Conservation (phyloP, 37 sponge, comb jelly and placozoan genomes). For the Cliona cf. orientalis region DNA sequence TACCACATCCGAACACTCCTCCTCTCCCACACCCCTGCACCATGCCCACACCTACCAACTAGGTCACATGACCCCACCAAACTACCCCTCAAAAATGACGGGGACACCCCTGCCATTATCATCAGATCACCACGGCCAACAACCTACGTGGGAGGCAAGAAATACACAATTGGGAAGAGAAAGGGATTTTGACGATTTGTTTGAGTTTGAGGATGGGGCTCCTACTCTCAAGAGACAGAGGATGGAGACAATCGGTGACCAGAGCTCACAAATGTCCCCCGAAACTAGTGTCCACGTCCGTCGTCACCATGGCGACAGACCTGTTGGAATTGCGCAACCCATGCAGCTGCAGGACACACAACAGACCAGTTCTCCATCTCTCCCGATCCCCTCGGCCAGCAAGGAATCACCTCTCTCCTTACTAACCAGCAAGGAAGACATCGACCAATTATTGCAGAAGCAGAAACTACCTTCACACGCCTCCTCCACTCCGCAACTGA, state of each 20-base stretch:
- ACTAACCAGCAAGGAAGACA: no score
- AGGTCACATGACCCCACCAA: neutral
- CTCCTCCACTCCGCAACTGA: no score
- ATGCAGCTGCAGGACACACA: neutral
- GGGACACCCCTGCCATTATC: neutral
- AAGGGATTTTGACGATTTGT: no score
- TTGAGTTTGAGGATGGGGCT: no score
- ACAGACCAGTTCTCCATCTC: no score
- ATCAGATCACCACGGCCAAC: neutral
- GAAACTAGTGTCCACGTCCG: neutral
- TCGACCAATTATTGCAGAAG: no score
- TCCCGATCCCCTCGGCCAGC: no score
- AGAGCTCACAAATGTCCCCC: neutral
- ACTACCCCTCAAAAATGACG: no score
- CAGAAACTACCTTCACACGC: no score
- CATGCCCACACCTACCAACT: neutral
- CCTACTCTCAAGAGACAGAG: neutral
- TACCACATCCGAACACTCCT: slow-evolving; percentile 28
- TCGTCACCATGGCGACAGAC: no score
- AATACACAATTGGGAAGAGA: slow-evolving; percentile 7
- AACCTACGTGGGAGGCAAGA: neutral
- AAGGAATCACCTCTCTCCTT: no score
- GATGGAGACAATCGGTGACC: no score
- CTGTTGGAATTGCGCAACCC: slow-evolving; percentile 67
- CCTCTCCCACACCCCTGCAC: neutral